These are phyloP conservation scores for Semnopithecus entellus DNA, from an alignment of 2,113 vertebrate genomes.

Conservation along the genomic window DNA sequence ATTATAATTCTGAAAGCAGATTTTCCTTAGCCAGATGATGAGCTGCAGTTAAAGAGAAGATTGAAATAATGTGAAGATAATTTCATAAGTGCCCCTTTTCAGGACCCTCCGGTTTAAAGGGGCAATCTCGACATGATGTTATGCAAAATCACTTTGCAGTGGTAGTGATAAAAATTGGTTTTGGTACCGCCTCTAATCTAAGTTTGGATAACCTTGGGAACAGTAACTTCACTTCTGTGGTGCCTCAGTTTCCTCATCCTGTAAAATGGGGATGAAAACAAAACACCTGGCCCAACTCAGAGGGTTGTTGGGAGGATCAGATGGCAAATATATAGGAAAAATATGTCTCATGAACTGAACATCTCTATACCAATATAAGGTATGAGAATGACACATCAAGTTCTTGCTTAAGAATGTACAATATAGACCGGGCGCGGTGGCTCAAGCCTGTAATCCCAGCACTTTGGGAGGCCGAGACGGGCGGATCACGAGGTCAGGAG, in stretches of 20 bases:
- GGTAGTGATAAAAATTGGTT: not conserved
- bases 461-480: too few relatives aligned
- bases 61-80: constrained; percentile 57
- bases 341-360: not conserved
- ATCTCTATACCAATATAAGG: not conserved
- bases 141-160: constrained; percentile 59
- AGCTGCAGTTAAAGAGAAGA: constrained; percentile 23
- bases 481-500: too few relatives aligned
- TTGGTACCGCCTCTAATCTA: constrained; percentile 3
- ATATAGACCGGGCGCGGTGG: too few relatives aligned
- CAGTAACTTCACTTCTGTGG: not conserved
- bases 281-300: not conserved
- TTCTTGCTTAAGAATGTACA: constrained; percentile 2
- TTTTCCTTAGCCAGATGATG: constrained; percentile 51
- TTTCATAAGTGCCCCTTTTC: constrained; percentile 45
- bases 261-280: constrained; percentile 15
- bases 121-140: constrained; percentile 17
- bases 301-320: not conserved
- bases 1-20: constrained; percentile 57
- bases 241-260: not conserved
- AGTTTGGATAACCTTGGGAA: not conserved
- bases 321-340: not conserved
- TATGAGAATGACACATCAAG: not conserved
- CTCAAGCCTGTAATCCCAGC: too few relatives aligned
- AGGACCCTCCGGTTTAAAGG: constrained; percentile 38